Evolutionary conservation across 2,797 vertebrate genomes (phyloP), one percentile per base, ranked within the genome.

Genomic region (Helicolenus hilgendorfi): DNA sequence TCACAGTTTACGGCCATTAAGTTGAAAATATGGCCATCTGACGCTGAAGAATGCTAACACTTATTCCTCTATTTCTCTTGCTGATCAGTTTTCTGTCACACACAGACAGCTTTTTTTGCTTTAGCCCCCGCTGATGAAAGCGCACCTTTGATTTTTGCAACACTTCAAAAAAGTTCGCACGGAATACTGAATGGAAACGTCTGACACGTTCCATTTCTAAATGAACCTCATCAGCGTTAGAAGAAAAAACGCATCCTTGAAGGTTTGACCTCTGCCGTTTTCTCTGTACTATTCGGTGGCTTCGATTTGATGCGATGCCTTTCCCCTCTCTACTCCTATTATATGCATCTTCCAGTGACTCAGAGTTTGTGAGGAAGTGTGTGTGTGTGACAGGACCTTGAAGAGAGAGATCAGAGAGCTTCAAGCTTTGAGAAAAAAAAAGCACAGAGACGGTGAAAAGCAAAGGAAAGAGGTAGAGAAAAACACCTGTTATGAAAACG

Each of bases 341-440:
- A 29, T n/a, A 3, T 27, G 67, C 45, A 13, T 71, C 31, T 70
- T 65, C 36, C 26, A 56, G 26, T 65, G 35, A 72, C n/a, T 80
- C 31, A 20, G n/a, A 56, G 45, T 64, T n/a, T 75, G 33, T 59
- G 35, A 60, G 7, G 10, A 45, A 36, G 10, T 72, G 69, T 36
- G 72, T 10, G 7, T 88, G 38, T 67, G 4, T 63, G 38, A 20
- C 24, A 45, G 11, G 41, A 68, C 27, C 24, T 67, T 18, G 5
- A 33, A 35, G 63, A 41, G 11, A 79, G 56, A 81, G 75, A 92
- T 85, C 69, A 83, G 71, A 84, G 36, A 41, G 80, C 56, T 35
- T 56, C 1, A 18, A 22, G 55, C 63, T 41, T 71, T 80, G 55
- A 38, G 15, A 69, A 49, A 64, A 41, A 41, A 41, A 53, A 29